phyloP scores from a whole-genome alignment of 2,113 vertebrate genomes.

The Tympanuchus pallidicinctus region DNA sequence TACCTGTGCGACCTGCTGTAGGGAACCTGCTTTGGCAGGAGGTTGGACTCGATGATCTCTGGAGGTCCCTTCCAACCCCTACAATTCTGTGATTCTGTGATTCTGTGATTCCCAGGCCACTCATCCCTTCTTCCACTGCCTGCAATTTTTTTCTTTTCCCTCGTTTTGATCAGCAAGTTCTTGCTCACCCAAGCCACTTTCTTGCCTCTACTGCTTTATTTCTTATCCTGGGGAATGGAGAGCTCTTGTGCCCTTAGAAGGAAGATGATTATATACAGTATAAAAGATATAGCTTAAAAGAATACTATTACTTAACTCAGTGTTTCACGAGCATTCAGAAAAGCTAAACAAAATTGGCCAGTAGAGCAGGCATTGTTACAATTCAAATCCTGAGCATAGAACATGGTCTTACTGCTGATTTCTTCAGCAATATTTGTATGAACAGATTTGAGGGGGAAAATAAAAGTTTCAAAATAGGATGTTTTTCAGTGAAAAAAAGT shows the following conservation, averaged over 20 bases:
- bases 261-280: neutral
- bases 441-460: neutral
- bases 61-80: too few relatives aligned
- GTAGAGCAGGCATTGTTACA: neutral
- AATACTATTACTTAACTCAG: neutral
- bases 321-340: neutral
- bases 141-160: neutral
- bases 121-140: too few relatives aligned
- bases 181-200: neutral
- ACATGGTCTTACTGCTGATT: neutral
- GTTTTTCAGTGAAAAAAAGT: neutral
- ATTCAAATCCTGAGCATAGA: neutral
- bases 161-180: neutral
- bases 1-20: too few relatives aligned
- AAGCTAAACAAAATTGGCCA: neutral
- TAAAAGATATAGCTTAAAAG: neutral
- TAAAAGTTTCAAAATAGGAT: fast-evolving
- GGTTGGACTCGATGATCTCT: too few relatives aligned
- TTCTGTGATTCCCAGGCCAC: too few relatives aligned
- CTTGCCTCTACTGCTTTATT: neutral
- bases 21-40: too few relatives aligned
- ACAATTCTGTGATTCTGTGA: too few relatives aligned
- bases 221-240: neutral
- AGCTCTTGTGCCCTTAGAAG: neutral
- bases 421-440: neutral